Evolutionary conservation across 2,113 vertebrate species (phyloP), one percentile per base, ranked within the genome.

Genomic region (Turnix velox): DNA sequence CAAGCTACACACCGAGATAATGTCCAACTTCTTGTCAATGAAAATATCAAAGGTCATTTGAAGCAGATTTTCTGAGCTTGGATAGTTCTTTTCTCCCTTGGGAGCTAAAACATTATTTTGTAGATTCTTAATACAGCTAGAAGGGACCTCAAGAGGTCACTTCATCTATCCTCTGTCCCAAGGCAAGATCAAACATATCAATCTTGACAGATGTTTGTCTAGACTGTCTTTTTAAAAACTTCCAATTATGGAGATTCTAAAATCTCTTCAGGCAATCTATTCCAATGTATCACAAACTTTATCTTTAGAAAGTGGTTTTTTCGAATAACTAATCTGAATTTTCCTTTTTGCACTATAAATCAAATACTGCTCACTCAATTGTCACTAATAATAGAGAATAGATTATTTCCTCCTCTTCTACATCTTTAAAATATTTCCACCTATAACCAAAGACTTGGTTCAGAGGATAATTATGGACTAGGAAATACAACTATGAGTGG

Each of bases 1-100:
- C 15, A 45, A n/a, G 49, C 19, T 81, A 18, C 25, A 82, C 20
- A 30, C 18, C 22, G 33, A 86, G 28, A 62, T 28, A 0, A 0
- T 17, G 77, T 87, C 55, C 43, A 80, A 76, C 80, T 81, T 86
- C 71, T 59, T 88, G 85, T 83, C 83, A 93, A 84, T 88, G 73
- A 93, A 95, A 93, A 88, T 92, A 87, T 79, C 87, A 96, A 84
- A 92, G 91, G 77, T 94, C 52, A 92, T 76, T 89, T 92, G 45
- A 48, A 84, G 79, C 43, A 94, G 54, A 91, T 88, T 87, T 55
- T 78, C 42, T 69, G n/a, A 84, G 91, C 81, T 91, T 92, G 69
- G 37, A 48, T 81, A 82, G 57, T 33, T 90, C 35, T 82, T 84
- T 88, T 75, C 19, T 87, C 46, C 84, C 77, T 66, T 86, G 48